Percentiles rank a stretch among this genome's conserved stretches.
These are phyloP conservation scores for Cephus runcator DNA, from an alignment of 2,888 invertebrate genomes.

Conservation along the genomic window DNA sequence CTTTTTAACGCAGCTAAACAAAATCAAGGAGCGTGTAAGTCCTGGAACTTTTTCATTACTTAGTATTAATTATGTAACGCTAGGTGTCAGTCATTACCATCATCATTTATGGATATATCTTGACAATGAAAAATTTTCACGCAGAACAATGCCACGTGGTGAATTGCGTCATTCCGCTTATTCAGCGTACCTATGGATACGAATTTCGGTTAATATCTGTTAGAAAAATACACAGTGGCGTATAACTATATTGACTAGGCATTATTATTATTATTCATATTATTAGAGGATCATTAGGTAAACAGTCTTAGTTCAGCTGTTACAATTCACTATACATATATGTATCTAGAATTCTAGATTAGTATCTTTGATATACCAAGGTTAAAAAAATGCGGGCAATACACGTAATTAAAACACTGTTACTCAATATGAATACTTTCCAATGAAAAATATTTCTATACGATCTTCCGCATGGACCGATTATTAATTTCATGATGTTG, in stretches of 20 bases:
- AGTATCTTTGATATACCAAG: not conserved
- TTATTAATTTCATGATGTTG: too few relatives aligned
- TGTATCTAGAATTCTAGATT: not conserved
- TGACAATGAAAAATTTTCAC: not conserved
- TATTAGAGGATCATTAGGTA: not conserved
- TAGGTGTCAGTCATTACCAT: not conserved
- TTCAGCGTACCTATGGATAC: too few relatives aligned
- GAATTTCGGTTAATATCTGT: not conserved
- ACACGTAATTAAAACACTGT: not conserved
- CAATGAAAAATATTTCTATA: not conserved
- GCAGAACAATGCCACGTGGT: not conserved
- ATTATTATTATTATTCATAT: not conserved
- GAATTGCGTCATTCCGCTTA: not conserved
- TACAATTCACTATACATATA: not conserved
- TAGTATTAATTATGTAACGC: not conserved
- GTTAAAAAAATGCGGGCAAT: not conserved
- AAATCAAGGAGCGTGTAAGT: conserved; percentile 54
- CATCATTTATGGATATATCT: not conserved
- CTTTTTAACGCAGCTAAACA: conserved; percentile 41
- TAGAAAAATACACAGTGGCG: not conserved
- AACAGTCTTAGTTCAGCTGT: not conserved
- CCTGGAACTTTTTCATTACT: not conserved
- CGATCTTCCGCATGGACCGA: not conserved
- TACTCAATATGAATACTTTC: not conserved
- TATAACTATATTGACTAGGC: not conserved